These are phyloP conservation scores for Mantis religiosa DNA, from an alignment of 2,888 invertebrate species.

Conservation along the genomic window DNA sequence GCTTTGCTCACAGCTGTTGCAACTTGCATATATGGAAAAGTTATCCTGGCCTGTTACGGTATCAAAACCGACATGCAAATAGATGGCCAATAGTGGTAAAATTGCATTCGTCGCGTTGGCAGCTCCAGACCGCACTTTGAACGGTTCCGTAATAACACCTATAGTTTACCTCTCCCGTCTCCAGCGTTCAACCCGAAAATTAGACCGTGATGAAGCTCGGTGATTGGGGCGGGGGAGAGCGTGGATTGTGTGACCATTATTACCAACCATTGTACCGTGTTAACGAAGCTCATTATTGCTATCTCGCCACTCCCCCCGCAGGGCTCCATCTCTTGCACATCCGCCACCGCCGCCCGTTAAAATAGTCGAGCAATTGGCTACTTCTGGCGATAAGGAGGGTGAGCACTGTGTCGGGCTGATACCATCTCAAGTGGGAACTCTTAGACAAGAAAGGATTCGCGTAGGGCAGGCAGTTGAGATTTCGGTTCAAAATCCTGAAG, in stretches of 20 bases:
- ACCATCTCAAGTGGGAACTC: no score
- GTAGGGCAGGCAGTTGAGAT: no score
- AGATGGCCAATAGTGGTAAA: not conserved
- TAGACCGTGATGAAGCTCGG: not conserved
- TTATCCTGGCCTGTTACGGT: not conserved
- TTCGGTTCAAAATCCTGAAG: no score
- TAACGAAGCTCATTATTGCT: constrained; percentile 18
- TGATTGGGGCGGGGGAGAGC: not conserved
- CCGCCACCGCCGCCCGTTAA: not conserved
- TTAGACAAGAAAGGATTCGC: no score
- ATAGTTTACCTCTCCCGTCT: not conserved
- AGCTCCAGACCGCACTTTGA: not conserved
- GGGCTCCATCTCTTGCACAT: not conserved
- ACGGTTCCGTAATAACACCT: not conserved
- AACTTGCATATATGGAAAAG: not conserved
- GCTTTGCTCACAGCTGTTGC: no score
- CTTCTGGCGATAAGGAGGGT: not conserved
- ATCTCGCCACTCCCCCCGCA: not conserved
- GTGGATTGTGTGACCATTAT: constrained; percentile 11
- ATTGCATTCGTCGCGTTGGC: not conserved
- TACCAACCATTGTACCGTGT: constrained; percentile 13
- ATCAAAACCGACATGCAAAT: not conserved
- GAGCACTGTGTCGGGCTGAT: no score
- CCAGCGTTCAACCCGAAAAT: not conserved
- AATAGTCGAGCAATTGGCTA: constrained; percentile 6